Evolutionary conservation across 2,113 vertebrate genomes (phyloP), one percentile per base, ranked within the genome.

Genomic region (Neolamprologus sp.): DNA sequence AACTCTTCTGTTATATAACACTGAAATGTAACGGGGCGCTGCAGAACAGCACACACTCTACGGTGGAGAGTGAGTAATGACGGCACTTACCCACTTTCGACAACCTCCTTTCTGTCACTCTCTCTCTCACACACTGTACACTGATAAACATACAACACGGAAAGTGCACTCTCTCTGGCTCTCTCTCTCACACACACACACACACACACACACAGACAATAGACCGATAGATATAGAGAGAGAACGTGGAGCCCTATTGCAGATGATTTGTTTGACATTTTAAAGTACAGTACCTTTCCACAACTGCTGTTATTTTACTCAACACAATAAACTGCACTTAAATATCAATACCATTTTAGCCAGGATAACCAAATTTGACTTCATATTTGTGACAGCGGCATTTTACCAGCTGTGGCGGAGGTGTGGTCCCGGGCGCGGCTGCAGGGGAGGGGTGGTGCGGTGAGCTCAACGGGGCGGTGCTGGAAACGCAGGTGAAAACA

Each of bases 241-340:
- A 10, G 16, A 31, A 49, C 42, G 4, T 84, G 21, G 55, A 89
- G 40, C 53, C 55, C 53, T 53, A 55, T 73, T 84, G 78, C 19
- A 82, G 84, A 80, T 85, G 40, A 88, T 85, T 51, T 78, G 45
- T 68, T 87, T 94, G 93, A 85, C 85, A 93, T 92, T 93, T 93
- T 79, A 80, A 78, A 28, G 33, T 47, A 17, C 12, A 78, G 47
- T 63, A 21, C 51, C 37, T 85, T 81, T 81, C 78, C 37, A 84
- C 90, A 60, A 86, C 65, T 45, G 19, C 42, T 58, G 23, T 58
- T 49, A 21, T 85, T 84, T 80, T 51, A 87, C 75, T 89, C 40
- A 93, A 47, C 65, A 83, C 23, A 58, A 51, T 14, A 86, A 86
- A 80, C 68, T 84, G 71, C 53, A 85, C 89, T 85, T 81, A 47